These are phyloP conservation scores for Macrochelys suwanniensis DNA, from an alignment of 2,797 vertebrate species.

Conservation along the genomic window DNA sequence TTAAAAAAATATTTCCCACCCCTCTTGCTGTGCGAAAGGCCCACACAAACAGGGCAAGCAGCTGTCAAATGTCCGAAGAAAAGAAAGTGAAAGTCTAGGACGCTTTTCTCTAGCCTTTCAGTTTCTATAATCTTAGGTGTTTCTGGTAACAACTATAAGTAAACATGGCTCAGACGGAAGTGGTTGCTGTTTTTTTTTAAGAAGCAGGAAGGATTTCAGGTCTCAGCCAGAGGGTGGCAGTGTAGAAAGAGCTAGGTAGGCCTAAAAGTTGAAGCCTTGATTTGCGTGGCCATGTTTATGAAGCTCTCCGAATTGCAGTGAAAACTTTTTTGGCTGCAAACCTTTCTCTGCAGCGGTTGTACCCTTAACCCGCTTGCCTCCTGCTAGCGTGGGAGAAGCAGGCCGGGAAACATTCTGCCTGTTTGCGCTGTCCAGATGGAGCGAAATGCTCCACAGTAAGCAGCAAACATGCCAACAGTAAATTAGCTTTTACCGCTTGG, in stretches of 20 bases:
- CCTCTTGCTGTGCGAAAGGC: neutral
- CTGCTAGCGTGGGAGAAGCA: neutral
- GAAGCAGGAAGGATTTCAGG: neutral
- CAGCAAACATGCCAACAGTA: neutral
- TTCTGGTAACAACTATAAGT: neutral
- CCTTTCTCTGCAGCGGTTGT: neutral
- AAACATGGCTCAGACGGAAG: neutral
- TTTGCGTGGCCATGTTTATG: neutral
- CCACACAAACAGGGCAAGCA: neutral
- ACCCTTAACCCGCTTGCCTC: neutral
- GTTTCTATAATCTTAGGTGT: neutral
- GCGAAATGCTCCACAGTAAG: neutral
- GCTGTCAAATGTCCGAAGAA: neutral
- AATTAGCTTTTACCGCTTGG: neutral
- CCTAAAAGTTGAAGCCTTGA: neutral
- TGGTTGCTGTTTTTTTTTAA: neutral
- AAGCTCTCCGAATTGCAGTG: neutral
- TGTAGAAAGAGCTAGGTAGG: neutral
- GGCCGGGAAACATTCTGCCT: neutral
- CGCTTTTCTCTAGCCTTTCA: neutral
- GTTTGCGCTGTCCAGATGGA: neutral
- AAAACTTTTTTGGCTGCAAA: neutral
- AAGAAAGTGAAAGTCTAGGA: neutral
- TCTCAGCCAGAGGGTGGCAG: neutral
- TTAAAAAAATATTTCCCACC: neutral